Base-by-base conservation (phyloP, 2,797 vertebrate species). In the Oreonectes daqikongensis region DNA sequence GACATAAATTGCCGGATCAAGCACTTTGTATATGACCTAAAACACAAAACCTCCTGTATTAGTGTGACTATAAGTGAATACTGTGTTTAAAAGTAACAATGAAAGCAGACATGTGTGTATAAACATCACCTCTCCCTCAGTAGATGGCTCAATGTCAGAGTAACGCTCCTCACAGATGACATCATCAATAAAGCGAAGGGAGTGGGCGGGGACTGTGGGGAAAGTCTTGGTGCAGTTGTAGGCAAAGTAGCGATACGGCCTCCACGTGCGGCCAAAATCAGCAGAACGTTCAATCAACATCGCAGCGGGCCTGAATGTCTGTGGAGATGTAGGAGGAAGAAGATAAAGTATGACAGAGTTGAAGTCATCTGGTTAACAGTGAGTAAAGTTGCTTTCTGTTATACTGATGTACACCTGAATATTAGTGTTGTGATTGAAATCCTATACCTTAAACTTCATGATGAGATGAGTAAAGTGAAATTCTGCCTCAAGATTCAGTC, bases 381-480 rank as follows among this genome's bases (percentile, higher is more conserved):
- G 11, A 53, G 3, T 8, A 75, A 12, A 24, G 7, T 8, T 64
- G 17, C 8, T 50, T 53, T 53, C 12, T 10, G 32, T 15, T 20
- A 64, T 53, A 53, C 18, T 40, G 17, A 38, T 40, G 26, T 32
- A 59, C 64, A 75, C 50, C 10, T 22, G 14, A 6, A 4, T 52
- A n/a, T n/a, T n/a, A n/a, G 11, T 30, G 18, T 44, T 12, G 4
- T 42, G 24, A 12, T n/a, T 46, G 9, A 60, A 11, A 42, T 35
- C 3, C 3, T 20, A 24, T 72, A 96, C 96, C 92, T 94, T 97
- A 80, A 98, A 97, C 79, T 93, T 96, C 92, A 96, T 93, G 87
- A 96, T 94, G 80, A 97, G 94, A 76, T 95, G 94, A 22, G 93
- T 96, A 84, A 98, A 95, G 86, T 94, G 94, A 87, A 96, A 98